phyloP scores from a whole-genome alignment of 2,113 vertebrate genomes.

The Atlantisia rogersi region DNA sequence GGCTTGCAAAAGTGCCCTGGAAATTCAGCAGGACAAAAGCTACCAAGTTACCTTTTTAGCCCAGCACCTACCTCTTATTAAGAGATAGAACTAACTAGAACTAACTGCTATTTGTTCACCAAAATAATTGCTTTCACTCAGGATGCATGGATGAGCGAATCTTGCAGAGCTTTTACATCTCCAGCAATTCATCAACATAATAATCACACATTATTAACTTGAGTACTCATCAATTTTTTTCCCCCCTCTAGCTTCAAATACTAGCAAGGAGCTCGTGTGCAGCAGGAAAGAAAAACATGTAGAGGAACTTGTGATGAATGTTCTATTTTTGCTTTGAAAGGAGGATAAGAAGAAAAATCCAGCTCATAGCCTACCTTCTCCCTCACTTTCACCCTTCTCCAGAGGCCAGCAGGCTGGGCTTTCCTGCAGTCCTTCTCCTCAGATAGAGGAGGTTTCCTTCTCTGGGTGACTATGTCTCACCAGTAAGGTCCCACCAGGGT shows the following conservation, averaged over 20 bases:
- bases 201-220: constrained; percentile 60
- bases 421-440: background rate
- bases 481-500: background rate
- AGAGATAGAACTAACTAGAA: background rate
- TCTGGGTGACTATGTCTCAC: background rate
- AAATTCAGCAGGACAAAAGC: background rate
- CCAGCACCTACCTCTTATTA: background rate
- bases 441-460: background rate
- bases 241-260: constrained; percentile 26
- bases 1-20: background rate
- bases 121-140: constrained; percentile 48
- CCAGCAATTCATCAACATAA: constrained; percentile 60
- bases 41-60: background rate
- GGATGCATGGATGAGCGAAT: constrained; percentile 32
- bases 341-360: background rate
- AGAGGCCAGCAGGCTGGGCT: background rate
- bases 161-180: constrained; percentile 55
- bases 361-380: background rate
- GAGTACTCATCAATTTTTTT: constrained; percentile 44
- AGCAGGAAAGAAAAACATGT: constrained; percentile 37
- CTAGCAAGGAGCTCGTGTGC: constrained; percentile 24
- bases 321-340: constrained; percentile 50
- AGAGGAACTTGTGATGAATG: constrained; percentile 37
- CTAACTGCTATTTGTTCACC: background rate
- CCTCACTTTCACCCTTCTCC: background rate